Percentiles rank a stretch among this genome's conserved stretches.
Conservation (phyloP, 2,888 invertebrate species). For the Cheilosia vernalis region DNA sequence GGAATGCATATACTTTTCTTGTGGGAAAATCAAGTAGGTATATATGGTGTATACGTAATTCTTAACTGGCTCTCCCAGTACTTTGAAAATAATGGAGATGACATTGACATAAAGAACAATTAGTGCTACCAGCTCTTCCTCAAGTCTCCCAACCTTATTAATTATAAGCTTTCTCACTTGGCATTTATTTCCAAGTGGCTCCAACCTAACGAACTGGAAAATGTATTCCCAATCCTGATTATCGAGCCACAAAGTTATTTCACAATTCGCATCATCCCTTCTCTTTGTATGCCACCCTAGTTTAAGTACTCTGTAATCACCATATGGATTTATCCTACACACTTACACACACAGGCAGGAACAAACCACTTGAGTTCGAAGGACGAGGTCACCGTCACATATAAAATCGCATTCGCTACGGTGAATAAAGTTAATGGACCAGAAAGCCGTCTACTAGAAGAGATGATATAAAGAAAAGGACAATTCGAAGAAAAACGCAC, state of each 20-base stretch:
- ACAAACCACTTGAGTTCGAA: slow-evolving; percentile 9
- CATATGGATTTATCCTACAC: slow-evolving; percentile 38
- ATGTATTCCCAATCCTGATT: slow-evolving; percentile 48
- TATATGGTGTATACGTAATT: too few relatives aligned
- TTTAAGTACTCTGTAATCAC: slow-evolving; percentile 43
- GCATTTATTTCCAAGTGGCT: neutral
- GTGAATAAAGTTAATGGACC: slow-evolving; percentile 69
- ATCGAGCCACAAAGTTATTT: slow-evolving; percentile 44
- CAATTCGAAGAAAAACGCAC: slow-evolving; percentile 57
- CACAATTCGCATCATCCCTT: slow-evolving; percentile 4
- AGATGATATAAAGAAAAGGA: slow-evolving; percentile 65
- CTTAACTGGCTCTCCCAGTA: too few relatives aligned
- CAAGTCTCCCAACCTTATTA: neutral
- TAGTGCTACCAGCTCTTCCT: neutral
- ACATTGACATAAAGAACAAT: neutral
- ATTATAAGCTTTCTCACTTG: slow-evolving; percentile 28
- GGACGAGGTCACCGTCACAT: slow-evolving; percentile 62
- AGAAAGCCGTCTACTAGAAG: slow-evolving; percentile 67
- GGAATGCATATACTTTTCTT: too few relatives aligned
- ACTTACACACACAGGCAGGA: neutral
- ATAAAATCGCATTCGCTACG: slow-evolving; percentile 57
- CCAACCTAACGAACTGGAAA: slow-evolving; percentile 46
- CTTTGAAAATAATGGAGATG: neutral
- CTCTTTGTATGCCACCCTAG: slow-evolving; percentile 1
- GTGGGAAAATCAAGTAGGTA: too few relatives aligned